Base-by-base conservation (phyloP, 2,113 vertebrate species). In the Sceloporus tristichus region DNA sequence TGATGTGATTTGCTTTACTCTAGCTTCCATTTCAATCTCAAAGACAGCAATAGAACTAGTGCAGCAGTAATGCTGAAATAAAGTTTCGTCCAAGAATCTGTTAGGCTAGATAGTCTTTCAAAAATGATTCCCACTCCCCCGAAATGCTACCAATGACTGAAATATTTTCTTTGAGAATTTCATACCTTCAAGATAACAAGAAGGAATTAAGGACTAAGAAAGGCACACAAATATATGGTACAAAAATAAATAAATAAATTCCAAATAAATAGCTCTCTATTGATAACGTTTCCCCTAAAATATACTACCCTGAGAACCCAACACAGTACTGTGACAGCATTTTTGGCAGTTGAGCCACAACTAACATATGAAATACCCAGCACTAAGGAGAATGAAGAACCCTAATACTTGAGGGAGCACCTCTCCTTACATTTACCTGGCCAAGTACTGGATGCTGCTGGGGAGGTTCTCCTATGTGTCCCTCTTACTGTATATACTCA, bases 1-100 rank as follows among this genome's bases (percentile, higher is more conserved):
- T 75, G 38, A n/a, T 2, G 38, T 0, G 56, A 40, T 86, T 42
- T 62, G 23, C 65, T 82, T 89, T 84, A 93, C 68, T 3, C 71
- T 80, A 82, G 3, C 86, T 53, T 62, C n/a, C 86, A 38, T 42
- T 38, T 59, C 83, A 91, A 77, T 40, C 27, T 91, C 75, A 82
- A 13, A 42, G 80, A 86, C 27, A 87, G 29, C 65, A 90, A 85
- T 87, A 84, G 1, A 66, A 2, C 59, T 27, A 23, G 42, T 11
- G 3, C 8, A 54, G 38, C 75, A 42, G 16, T 18, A 74, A 74
- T 48, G 27, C 27, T 14, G 16, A 53, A 75, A 79, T 42, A 42
- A 81, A 48, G 13, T 66, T 59, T 18, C 1, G 6, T 40, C 56
- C 59, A 70, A 75, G n/a, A 40, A 38, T 71, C 74, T 88, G 75